Percentiles rank a stretch among this genome's conserved stretches.
phyloP scores from a whole-genome alignment of 2,888 invertebrate genomes.

The Phoenoteleia sp. region DNA sequence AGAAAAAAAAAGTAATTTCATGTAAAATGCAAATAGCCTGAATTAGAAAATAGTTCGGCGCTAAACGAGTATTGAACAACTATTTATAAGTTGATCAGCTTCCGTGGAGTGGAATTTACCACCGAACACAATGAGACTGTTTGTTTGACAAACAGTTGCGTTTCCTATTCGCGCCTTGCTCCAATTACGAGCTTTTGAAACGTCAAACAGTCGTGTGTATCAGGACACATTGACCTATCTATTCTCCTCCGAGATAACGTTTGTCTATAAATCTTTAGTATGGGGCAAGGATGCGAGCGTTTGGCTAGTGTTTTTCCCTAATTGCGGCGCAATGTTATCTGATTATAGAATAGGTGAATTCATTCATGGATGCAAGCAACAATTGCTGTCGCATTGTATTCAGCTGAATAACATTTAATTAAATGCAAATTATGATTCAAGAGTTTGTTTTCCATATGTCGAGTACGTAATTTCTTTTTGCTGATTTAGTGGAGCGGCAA shows the following conservation, averaged over 20 bases:
- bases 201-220: slow-evolving; percentile 6
- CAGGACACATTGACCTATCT: slow-evolving; percentile 24
- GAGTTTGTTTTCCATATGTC: too few relatives aligned
- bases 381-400: too few relatives aligned
- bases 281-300: slow-evolving; percentile 22
- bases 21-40: too few relatives aligned
- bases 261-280: slow-evolving; percentile 27
- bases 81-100: slow-evolving; percentile 40
- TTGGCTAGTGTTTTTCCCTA: slow-evolving; percentile 20
- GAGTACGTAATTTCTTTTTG: too few relatives aligned
- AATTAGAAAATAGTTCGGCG: too few relatives aligned
- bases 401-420: too few relatives aligned
- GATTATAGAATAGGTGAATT: too few relatives aligned
- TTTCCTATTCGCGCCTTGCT: slow-evolving; percentile 49
- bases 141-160: slow-evolving; percentile 43
- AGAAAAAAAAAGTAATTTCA: too few relatives aligned
- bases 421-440: too few relatives aligned
- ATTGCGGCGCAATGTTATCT: slow-evolving; percentile 16
- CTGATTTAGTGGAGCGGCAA: too few relatives aligned
- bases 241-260: slow-evolving; percentile 22
- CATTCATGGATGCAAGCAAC: too few relatives aligned
- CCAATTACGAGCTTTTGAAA: slow-evolving; percentile 20
- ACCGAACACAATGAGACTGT: slow-evolving; percentile 13
- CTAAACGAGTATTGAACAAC: too few relatives aligned
- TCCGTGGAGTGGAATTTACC: slow-evolving; percentile 54